phyloP scores from a whole-genome alignment of 2,113 vertebrate species.

The Lanius ludovicianus region DNA sequence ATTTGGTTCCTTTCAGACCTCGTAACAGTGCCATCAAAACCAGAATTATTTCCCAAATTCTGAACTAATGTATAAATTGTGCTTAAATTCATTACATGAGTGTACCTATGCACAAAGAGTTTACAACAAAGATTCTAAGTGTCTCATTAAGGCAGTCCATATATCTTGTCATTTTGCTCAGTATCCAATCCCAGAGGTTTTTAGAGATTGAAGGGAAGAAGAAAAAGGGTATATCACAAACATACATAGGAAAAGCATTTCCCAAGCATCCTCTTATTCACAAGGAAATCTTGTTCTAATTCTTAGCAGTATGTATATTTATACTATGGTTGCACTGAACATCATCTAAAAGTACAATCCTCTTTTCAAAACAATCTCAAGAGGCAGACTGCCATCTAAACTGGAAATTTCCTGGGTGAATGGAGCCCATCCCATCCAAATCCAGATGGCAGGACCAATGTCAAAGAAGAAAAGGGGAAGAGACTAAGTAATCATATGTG shows the following conservation, averaged over 20 bases:
- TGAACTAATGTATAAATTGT: not conserved
- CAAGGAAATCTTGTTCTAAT: not conserved
- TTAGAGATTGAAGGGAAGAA: not conserved
- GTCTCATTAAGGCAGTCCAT: not conserved
- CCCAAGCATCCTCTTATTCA: not conserved
- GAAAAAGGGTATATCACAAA: not conserved
- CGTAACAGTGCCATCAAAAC: not conserved
- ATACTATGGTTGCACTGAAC: not conserved
- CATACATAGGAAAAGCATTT: not conserved
- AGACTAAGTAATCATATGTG: not conserved
- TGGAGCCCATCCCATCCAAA: not conserved
- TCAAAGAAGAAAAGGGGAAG: not conserved
- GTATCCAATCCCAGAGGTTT: not conserved
- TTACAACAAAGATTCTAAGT: not conserved
- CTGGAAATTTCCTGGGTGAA: not conserved
- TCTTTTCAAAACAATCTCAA: not conserved
- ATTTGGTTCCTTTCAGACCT: not conserved
- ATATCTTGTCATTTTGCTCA: not conserved
- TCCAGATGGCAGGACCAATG: not conserved
- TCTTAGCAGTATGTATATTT: not conserved
- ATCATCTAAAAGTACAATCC: not conserved
- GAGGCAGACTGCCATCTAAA: not conserved
- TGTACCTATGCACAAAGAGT: not conserved
- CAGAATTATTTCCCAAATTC: not conserved
- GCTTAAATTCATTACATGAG: not conserved